Evolutionary conservation across 2,113 vertebrate species (phyloP), one percentile per base, ranked within the genome.

Genomic region (Struthidea cinerea): DNA sequence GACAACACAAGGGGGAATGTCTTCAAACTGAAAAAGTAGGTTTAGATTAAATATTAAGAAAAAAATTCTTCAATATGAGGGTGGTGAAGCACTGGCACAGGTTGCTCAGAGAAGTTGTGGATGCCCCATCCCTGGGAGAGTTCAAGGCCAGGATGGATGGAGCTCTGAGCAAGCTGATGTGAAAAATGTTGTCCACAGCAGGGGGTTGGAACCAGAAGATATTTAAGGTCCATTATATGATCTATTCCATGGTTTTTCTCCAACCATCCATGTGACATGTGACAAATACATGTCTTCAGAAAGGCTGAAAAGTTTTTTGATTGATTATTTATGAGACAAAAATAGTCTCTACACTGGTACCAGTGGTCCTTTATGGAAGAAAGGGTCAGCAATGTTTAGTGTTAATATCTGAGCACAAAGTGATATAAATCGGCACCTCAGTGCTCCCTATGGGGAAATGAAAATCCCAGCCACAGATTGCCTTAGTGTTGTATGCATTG

Each of bases 261-360:
- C 12, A 79, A 5, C 37, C 17, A 68, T 17, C 4, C 28, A 21
- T 2, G 2, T 76, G 73, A 30, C 13, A 32, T 11, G 3, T 28
- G 13, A 33, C 4, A 67, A 74, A 59, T 42, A 16, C 10, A 17
- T 8, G 11, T 30, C 64, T 84, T 44, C 49, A 65, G 44, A 61
- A 84, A 33, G 28, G 6, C 11, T 68, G 65, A 87, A 78, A 46
- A 87, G 60, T 65, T 78, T 84, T 93, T 84, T 76, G 10, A 33
- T 75, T 83, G 52, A 32, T 91, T 76, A 84, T 89, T 89, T 57
- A 89, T 82, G 69, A 89, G 61, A 32, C 26, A 84, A 59, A 88
- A 65, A 17, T 28, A 21, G 10, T 37, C 22, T 63, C 12, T 74
- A 16, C 16, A 7, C 18, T 84, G 41, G 13, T 87, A 69, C 6